Base-by-base conservation (phyloP, 2,888 invertebrate genomes). In the Ophion costatus region DNA sequence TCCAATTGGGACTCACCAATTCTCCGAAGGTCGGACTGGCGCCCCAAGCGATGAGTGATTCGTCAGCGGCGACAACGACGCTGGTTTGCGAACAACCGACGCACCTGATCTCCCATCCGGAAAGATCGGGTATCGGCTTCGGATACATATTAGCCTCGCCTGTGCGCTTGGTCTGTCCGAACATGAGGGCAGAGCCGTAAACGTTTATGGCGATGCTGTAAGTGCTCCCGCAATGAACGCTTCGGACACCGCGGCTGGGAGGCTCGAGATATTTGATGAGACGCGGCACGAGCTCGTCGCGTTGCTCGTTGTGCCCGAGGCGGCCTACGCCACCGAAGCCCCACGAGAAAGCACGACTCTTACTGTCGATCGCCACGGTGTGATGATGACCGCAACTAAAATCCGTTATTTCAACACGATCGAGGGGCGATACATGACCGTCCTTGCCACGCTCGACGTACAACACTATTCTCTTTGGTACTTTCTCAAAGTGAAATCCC, bases 101-200 rank as follows among this genome's bases (percentile, higher is more conserved):
- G 88, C 96, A 96, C 82, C 97, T 96, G 33, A 99, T 97, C 89
- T 97, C 96, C 98, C 98, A 99, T 0, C 98, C 98, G 85, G 97
- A 96, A n/a, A 99, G 95, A 94, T 99, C 98, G 89, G 98, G 98
- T 3, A 98, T 97, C 0, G 98, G 98, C 92, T 98, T 98, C 0
- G 98, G 98, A 92, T 98, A 98, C 98, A 98, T 98, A 90, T 98
- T 98, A 2, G 98, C 98, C 93, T 99, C 99, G 0, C 98, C 98
- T 0, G 98, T 97, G 82, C 98, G 96, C 92, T 98, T 98, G 0
- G 97, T 97, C 92, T 98, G 98, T 0, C 99, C 99, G 94, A 98
- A 98, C 93, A 98, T 91, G 67, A 94, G 80, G 20, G 91, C 92
- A 17, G 90, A 89, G 4, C 93, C 93, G 63, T 94, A 93, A 0